Base-by-base conservation (phyloP, 2,888 invertebrate genomes). In the Endomychus coccineus region DNA sequence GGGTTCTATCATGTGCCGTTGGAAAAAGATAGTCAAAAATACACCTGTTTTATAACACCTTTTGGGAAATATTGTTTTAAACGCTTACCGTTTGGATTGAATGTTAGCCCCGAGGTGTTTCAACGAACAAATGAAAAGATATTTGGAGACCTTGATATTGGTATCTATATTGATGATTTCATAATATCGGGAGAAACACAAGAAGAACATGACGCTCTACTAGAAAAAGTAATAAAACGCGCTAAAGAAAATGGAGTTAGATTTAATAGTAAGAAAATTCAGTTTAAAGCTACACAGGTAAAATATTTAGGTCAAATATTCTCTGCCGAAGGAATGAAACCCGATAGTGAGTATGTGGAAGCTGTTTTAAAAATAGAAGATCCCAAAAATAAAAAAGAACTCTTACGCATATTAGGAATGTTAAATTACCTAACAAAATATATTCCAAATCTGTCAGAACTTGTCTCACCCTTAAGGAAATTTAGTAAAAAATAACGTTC, bases 141-240 rank as follows among this genome's bases (percentile, higher is more conserved):
- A 51, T 56, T 58, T 61, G 23, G 58, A 49, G 14, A 55, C 45
- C 48, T 52, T 42, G 31, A 57, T 40, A 48, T 62, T 28, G 5
- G 50, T 34, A 31, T 64, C 24, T 55, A 61, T 43, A 45, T 58
- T 43, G 48, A 64, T 47, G 43, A 59, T 48, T 40, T 60, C 38
- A 19, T 47, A 14, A 36, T 42, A 14, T 21, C 35, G 3, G 45
- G 36, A 9, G 27, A 36, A 22, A 32, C 12, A 13, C 28, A 44
- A 36, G 28, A 38, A 45, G 39, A 52, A 36, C 54, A 53, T 42
- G 50, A 54, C 39, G 3, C 36, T 28, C 52, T 44, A 17, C 33
- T 56, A 11, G 30, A 40, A 16, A 6, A 37, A 35, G 51, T 58
- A 1, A 19, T 59, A 27, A 34, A 50, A 4, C 39, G 45, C 25